These are phyloP conservation scores for Dryobota labecula DNA, from an alignment of 2,888 invertebrate genomes.

Conservation along the genomic window DNA sequence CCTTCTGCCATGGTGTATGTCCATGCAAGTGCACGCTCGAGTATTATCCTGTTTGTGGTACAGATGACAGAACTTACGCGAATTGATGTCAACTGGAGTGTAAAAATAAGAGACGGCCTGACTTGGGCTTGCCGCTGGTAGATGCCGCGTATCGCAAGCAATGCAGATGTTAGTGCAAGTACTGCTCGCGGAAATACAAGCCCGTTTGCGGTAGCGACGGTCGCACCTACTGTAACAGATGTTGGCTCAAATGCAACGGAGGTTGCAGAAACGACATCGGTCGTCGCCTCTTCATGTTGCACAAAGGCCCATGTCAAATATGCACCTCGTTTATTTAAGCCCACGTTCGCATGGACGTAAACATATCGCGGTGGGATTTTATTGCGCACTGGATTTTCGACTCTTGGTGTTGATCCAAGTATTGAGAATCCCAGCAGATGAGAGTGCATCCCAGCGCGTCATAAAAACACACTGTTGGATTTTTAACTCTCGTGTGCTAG, in stretches of 20 bases:
- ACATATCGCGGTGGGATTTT: too few species aligned
- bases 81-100: constrained; percentile 70
- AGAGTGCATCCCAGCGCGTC: too few species aligned
- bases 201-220: constrained; percentile 71
- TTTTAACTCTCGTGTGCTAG: too few species aligned
- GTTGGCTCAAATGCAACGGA: constrained; percentile 68
- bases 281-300: constrained; percentile 16
- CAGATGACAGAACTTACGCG: constrained; percentile 64
- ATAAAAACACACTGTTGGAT: too few species aligned
- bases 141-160: constrained; percentile 19
- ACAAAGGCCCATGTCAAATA: constrained; percentile 53
- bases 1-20: constrained; percentile 61
- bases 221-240: constrained; percentile 69
- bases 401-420: too few species aligned
- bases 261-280: constrained; percentile 59
- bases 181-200: constrained; percentile 56
- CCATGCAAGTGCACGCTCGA: constrained; percentile 61
- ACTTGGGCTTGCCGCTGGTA: constrained; percentile 29
- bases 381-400: too few species aligned
- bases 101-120: constrained; percentile 59
- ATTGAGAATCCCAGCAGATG: too few species aligned
- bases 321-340: not conserved
- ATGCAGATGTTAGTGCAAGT: constrained; percentile 29
- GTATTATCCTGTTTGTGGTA: constrained; percentile 69
- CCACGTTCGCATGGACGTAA: too few species aligned